Evolutionary conservation across 2,888 invertebrate species (phyloP).

Genomic region (Leptopilina myrica): DNA sequence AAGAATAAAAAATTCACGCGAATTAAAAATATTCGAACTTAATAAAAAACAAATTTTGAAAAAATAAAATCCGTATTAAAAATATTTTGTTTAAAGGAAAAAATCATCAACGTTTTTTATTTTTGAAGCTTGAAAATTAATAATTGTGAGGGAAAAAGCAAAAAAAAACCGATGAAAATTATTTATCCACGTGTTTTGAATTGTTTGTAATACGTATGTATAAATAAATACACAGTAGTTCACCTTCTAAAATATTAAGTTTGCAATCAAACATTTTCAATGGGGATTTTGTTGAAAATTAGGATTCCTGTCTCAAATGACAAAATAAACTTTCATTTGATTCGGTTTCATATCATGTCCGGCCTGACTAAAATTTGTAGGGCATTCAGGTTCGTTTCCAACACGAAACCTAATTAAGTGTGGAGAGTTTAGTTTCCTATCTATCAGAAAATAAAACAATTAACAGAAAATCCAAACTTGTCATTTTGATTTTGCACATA

Average conservation of each 20-base stretch:
- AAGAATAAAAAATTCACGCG: too few relatives aligned
- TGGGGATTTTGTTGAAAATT: background rate
- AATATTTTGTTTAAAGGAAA: too few relatives aligned
- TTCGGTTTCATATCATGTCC: conserved; percentile 13
- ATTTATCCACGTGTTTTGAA: too few relatives aligned
- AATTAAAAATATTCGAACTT: too few relatives aligned
- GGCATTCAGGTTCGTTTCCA: conserved; percentile 5
- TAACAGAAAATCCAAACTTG: conserved; percentile 9
- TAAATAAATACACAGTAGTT: too few relatives aligned
- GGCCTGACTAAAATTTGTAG: background rate
- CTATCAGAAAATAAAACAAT: conserved; percentile 17
- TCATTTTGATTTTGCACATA: background rate
- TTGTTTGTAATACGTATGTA: too few relatives aligned
- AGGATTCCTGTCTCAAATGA: conserved; percentile 14
- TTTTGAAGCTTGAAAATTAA: too few relatives aligned
- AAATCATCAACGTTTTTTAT: too few relatives aligned
- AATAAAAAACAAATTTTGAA: too few relatives aligned
- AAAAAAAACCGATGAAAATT: too few relatives aligned
- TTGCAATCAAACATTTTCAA: conserved; percentile 1
- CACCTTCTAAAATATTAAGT: background rate
- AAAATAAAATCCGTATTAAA: too few relatives aligned
- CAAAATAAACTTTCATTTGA: conserved; percentile 15
- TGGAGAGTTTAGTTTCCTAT: conserved; percentile 15
- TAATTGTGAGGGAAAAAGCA: too few relatives aligned
- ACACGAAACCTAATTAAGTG: conserved; percentile 20